phyloP scores from a whole-genome alignment of 2,113 vertebrate genomes.

The Anoura caudifer region DNA sequence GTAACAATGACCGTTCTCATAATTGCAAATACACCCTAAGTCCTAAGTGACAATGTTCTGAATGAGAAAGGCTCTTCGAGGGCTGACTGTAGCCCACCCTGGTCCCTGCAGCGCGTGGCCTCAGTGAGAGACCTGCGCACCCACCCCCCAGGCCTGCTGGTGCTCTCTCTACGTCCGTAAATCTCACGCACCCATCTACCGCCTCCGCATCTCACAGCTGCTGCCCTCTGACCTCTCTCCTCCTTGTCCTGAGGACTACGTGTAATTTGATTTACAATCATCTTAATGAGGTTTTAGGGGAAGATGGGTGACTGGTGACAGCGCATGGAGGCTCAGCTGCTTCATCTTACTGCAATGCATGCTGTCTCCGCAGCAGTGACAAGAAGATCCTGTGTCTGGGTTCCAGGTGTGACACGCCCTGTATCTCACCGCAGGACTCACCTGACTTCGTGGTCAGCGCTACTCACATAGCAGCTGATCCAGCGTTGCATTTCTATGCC shows the following conservation, averaged over 20 bases:
- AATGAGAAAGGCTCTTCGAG: neutral
- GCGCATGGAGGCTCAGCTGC: no score
- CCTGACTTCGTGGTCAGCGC: fast-evolving
- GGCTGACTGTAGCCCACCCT: no score
- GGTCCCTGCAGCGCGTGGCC: neutral
- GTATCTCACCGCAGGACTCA: neutral
- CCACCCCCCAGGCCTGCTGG: fast-evolving
- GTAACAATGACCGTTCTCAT: neutral
- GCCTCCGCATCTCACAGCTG: neutral
- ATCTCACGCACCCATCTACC: fast-evolving
- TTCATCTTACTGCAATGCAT: neutral
- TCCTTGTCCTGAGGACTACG: neutral
- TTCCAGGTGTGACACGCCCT: neutral
- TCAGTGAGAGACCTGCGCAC: neutral
- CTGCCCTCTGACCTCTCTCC: neutral
- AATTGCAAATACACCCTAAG: neutral
- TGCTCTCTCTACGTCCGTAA: neutral
- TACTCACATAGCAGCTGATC: no score
- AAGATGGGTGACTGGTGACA: no score
- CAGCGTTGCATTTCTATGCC: no score
- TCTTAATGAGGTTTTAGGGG: neutral
- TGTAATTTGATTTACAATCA: neutral
- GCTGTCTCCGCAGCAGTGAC: neutral
- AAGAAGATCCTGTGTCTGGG: fast-evolving
- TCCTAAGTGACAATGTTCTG: neutral